Evolutionary conservation across 2,113 vertebrate genomes (phyloP).

Genomic region (Tenebrosternarchus preto): DNA sequence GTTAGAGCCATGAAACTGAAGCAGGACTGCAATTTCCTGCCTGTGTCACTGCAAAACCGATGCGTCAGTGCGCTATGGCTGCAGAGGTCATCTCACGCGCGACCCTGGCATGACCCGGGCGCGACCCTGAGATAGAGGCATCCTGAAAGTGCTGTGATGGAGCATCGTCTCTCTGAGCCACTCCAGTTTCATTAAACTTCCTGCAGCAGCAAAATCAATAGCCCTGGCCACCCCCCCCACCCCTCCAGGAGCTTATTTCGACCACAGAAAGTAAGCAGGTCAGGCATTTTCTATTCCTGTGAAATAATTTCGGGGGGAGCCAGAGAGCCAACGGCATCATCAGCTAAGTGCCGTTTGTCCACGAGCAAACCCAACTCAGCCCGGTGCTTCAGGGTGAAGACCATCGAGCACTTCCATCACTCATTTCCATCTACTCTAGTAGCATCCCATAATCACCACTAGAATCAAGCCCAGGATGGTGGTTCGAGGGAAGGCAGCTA

Average conservation of each 20-base stretch:
- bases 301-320: constrained; percentile 59
- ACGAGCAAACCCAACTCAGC: constrained; percentile 56
- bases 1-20: background rate
- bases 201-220: constrained; percentile 68
- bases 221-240: constrained; percentile 45
- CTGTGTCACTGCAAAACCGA: background rate
- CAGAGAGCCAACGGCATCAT: constrained; percentile 60
- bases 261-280: constrained; percentile 58
- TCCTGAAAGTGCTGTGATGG: constrained; percentile 61
- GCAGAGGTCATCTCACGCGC: background rate
- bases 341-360: constrained; percentile 71
- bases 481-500: constrained; percentile 7
- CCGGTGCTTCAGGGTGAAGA: no score
- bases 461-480: constrained; percentile 42
- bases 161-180: constrained; percentile 50
- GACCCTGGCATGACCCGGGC: constrained; percentile 55
- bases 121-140: constrained; percentile 7
- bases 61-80: background rate
- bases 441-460: constrained; percentile 41
- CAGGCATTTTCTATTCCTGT: constrained; percentile 32
- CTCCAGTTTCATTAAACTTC: constrained; percentile 70
- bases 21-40: background rate
- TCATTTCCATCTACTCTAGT: constrained; percentile 43
- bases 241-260: constrained; percentile 56
- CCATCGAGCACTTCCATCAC: constrained; percentile 37